These are phyloP conservation scores for Sinotaia quadrata DNA, from an alignment of 2,888 invertebrate species.

Conservation along the genomic window DNA sequence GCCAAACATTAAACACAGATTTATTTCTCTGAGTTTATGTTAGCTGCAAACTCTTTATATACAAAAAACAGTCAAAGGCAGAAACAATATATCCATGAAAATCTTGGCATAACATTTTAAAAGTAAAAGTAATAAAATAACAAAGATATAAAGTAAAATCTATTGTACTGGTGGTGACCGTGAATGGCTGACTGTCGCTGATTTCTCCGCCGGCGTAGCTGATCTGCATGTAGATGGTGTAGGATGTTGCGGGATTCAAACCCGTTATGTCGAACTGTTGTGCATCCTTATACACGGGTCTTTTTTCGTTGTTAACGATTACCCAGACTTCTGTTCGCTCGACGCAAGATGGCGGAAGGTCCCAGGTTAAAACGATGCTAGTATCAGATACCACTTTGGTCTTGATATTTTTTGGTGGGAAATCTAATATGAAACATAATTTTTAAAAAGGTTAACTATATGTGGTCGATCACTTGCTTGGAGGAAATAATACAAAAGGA, in stretches of 20 bases:
- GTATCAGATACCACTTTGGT: background rate
- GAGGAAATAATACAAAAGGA: too few relatives aligned
- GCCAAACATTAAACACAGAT: too few relatives aligned
- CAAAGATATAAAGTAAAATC: too few relatives aligned
- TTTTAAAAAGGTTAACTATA: too few relatives aligned
- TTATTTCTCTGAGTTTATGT: too few relatives aligned
- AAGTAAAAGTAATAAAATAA: too few relatives aligned
- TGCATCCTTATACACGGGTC: slow-evolving; percentile 29
- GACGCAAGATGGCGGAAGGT: slow-evolving; percentile 31
- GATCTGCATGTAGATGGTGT: slow-evolving; percentile 27
- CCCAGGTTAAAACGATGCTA: slow-evolving; percentile 28
- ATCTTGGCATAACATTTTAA: too few relatives aligned
- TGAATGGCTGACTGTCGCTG: slow-evolving; percentile 15
- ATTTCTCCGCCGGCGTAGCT: slow-evolving; percentile 15
- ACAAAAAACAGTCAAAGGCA: too few relatives aligned
- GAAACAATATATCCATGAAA: too few relatives aligned
- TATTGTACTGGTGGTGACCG: slow-evolving; percentile 14
- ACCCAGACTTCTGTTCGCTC: slow-evolving; percentile 32
- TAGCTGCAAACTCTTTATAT: too few relatives aligned
- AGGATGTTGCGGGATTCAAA: slow-evolving; percentile 16
- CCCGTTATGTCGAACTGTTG: slow-evolving; percentile 25
- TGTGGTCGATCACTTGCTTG: too few relatives aligned
- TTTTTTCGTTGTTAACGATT: slow-evolving; percentile 10
- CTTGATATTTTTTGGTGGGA: slow-evolving; percentile 29
- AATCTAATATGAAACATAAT: too few relatives aligned